phyloP scores from a whole-genome alignment of 1,140 invertebrate species.

The Anastrepha ludens region DNA sequence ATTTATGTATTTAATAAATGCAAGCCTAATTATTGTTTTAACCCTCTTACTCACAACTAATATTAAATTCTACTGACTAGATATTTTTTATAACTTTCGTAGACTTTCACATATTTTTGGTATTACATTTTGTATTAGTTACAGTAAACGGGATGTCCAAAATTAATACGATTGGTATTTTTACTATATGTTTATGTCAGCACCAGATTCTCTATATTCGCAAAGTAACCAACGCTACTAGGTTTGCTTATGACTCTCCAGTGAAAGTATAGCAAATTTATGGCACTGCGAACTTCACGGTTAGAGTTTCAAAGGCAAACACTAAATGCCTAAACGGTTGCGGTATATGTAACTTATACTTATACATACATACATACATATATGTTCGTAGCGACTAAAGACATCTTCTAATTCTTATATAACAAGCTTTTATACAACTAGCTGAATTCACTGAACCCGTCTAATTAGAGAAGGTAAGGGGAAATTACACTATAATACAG shows the following conservation, averaged over 20 bases:
- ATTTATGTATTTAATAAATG: constrained; percentile 10
- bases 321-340: background rate
- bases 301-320: constrained; percentile 5
- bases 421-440: no score
- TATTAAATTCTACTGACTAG: background rate
- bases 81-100: constrained; percentile 6
- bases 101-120: background rate
- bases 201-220: background rate
- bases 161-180: background rate
- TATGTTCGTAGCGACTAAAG: no score
- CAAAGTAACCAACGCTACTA: background rate
- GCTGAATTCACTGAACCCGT: no score
- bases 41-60: background rate
- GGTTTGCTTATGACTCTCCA: background rate
- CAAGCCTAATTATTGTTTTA: constrained; percentile 24
- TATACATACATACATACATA: no score
- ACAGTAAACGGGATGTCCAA: no score
- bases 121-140: background rate
- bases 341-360: no score
- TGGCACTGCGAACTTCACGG: constrained; percentile 56
- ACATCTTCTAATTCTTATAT: no score
- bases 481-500: no score
- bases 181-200: background rate
- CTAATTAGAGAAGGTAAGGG: no score
- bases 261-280: background rate